Percentiles rank a stretch among this genome's conserved stretches.
phyloP scores from a whole-genome alignment of 1,140 invertebrate genomes.

The Andricus grossulariae region DNA sequence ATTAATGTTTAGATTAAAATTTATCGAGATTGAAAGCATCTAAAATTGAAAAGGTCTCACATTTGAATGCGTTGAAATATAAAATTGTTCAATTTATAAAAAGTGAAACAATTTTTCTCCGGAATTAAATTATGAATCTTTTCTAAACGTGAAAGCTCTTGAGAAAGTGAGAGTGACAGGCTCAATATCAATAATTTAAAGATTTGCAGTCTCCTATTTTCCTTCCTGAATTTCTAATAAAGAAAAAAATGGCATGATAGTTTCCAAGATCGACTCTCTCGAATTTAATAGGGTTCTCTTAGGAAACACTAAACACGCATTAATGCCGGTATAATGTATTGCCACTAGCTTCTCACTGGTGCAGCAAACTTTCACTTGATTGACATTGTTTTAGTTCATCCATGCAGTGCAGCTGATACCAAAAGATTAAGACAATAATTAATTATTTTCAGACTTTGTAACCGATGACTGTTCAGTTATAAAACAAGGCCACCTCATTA shows the following conservation, averaged over 20 bases:
- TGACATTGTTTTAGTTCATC: constrained; percentile 26
- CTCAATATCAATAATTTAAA: neutral
- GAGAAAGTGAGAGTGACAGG: neutral
- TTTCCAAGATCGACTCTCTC: neutral
- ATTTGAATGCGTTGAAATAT: too few relatives aligned
- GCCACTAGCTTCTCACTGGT: neutral
- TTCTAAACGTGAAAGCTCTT: neutral
- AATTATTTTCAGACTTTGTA: constrained; percentile 2
- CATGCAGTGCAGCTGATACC: neutral
- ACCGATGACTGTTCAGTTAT: neutral
- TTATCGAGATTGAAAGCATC: too few relatives aligned
- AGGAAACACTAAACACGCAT: neutral
- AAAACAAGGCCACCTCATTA: neutral
- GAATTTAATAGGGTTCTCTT: neutral
- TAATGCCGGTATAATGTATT: neutral
- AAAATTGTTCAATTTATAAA: too few relatives aligned
- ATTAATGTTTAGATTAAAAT: too few relatives aligned
- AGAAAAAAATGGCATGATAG: neutral
- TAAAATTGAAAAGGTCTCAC: too few relatives aligned
- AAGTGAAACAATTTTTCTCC: neutral
- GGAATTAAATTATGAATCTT: neutral
- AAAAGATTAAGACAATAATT: neutral
- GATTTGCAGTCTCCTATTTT: neutral
- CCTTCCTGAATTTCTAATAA: neutral
- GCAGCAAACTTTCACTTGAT: constrained; percentile 27